A percentile compares a stretch with the other conserved stretches of the same genome.
phyloP scores from a whole-genome alignment of 2,797 vertebrate genomes.

The Gallinago solitaria region DNA sequence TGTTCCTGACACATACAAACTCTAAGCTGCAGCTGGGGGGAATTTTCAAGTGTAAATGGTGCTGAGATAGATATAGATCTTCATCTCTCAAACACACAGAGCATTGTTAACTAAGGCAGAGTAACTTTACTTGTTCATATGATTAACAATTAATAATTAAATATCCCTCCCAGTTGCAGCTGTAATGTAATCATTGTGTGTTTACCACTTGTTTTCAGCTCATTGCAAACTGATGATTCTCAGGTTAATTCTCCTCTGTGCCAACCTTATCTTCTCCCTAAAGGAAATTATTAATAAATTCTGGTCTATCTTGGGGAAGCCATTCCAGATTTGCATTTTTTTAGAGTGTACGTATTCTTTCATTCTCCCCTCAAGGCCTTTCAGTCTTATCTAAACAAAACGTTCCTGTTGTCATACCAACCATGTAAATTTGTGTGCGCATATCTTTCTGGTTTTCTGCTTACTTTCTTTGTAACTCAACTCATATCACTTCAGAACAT shows the following conservation, averaged over 20 bases:
- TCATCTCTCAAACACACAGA: not conserved
- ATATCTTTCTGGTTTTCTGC: not conserved
- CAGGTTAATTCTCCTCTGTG: constrained; percentile 29
- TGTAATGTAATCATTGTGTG: not conserved
- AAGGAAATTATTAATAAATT: constrained; percentile 42
- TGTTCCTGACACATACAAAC: not conserved
- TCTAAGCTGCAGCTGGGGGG: not conserved
- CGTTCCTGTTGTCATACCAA: constrained; percentile 60
- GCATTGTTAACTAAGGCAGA: not conserved
- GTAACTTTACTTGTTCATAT: not conserved
- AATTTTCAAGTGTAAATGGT: not conserved
- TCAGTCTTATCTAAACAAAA: constrained; percentile 68
- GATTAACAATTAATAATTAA: constrained; percentile 19
- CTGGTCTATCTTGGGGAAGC: constrained; percentile 12
- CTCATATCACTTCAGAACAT: not conserved
- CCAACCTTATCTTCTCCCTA: constrained; percentile 6
- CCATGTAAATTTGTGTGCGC: not conserved
- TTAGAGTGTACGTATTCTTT: not conserved
- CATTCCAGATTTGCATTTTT: not conserved
- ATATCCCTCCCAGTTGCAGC: constrained; percentile 5
- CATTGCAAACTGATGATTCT: not conserved
- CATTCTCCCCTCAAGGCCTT: constrained; percentile 28
- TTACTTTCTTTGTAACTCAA: constrained; percentile 10
- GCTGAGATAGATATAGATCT: not conserved
- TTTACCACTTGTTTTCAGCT: constrained; percentile 19